Percentiles rank a stretch among this genome's conserved stretches.
phyloP scores from a whole-genome alignment of 2,113 vertebrate species.

The Pygoscelis adeliae region DNA sequence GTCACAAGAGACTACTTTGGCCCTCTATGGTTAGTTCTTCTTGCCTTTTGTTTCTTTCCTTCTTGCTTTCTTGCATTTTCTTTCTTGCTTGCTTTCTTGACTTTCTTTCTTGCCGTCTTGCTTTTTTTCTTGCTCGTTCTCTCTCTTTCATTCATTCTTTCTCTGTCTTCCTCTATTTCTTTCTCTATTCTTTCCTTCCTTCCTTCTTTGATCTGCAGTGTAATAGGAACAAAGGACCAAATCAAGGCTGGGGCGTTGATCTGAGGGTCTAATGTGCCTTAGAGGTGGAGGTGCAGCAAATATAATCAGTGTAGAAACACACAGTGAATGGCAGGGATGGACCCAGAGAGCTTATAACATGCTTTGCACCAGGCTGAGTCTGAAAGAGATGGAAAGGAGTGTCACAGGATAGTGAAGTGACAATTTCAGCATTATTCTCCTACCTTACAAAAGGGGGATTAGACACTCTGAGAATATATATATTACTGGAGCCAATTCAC shows the following conservation, averaged over 20 bases:
- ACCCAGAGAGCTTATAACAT: background rate
- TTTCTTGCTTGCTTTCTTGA: background rate
- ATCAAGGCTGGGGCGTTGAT: rapidly evolving
- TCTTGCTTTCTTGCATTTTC: background rate
- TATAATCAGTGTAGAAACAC: background rate
- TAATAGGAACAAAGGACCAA: background rate
- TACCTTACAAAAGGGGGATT: background rate
- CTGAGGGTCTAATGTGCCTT: background rate
- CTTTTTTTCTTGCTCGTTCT: background rate
- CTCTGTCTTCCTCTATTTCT: background rate
- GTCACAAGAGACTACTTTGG: background rate
- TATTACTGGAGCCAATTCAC: background rate
- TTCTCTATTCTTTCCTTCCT: background rate
- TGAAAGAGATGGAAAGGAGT: background rate
- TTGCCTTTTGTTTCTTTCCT: background rate
- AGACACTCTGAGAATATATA: background rate
- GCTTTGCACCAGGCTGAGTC: background rate
- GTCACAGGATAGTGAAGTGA: background rate
- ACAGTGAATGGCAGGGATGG: background rate
- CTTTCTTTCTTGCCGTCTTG: background rate
- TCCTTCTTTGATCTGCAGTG: too few relatives aligned
- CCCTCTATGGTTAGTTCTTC: background rate
- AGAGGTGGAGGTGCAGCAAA: background rate
- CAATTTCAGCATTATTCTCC: background rate
- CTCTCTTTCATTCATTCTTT: background rate